Percentiles rank a stretch among this genome's conserved stretches.
These are phyloP conservation scores for Caenorhabditis sp. DNA, from an alignment of 2,888 invertebrate species.

Conservation along the genomic window DNA sequence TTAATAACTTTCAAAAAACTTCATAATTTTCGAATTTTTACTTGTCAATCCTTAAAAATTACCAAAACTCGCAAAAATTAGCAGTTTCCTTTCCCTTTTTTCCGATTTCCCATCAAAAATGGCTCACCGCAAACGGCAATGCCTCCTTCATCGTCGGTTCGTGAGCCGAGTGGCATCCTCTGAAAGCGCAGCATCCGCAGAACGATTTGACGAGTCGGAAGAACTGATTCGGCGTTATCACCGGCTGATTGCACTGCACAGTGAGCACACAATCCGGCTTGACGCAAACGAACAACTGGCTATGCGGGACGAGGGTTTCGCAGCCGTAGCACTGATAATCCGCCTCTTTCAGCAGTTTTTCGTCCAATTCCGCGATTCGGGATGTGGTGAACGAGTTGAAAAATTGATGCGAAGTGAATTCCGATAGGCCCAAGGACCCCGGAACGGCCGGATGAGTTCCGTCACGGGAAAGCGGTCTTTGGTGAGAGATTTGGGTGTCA, in stretches of 20 bases:
- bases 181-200: conserved; percentile 12
- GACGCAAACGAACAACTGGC: conserved; percentile 8
- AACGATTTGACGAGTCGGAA: not conserved
- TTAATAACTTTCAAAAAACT: too few relatives aligned
- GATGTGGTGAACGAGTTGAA: too few relatives aligned
- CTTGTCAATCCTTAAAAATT: too few relatives aligned
- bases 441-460: too few relatives aligned
- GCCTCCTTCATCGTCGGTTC: not conserved
- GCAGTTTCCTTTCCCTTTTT: too few relatives aligned
- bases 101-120: too few relatives aligned
- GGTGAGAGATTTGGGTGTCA: too few relatives aligned
- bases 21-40: too few relatives aligned
- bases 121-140: not conserved
- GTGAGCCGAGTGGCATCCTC: conserved; percentile 1
- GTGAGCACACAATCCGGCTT: not conserved
- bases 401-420: too few relatives aligned
- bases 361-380: not conserved
- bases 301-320: conserved; percentile 9
- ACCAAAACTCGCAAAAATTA: too few relatives aligned
- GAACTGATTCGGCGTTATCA: not conserved
- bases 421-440: too few relatives aligned
- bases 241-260: not conserved
- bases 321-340: not conserved
- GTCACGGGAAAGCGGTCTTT: too few relatives aligned
- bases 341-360: not conserved